Evolutionary conservation across 2,797 vertebrate genomes (phyloP), one percentile per base, ranked within the genome.

Genomic region (Premnoplex brunnescens): DNA sequence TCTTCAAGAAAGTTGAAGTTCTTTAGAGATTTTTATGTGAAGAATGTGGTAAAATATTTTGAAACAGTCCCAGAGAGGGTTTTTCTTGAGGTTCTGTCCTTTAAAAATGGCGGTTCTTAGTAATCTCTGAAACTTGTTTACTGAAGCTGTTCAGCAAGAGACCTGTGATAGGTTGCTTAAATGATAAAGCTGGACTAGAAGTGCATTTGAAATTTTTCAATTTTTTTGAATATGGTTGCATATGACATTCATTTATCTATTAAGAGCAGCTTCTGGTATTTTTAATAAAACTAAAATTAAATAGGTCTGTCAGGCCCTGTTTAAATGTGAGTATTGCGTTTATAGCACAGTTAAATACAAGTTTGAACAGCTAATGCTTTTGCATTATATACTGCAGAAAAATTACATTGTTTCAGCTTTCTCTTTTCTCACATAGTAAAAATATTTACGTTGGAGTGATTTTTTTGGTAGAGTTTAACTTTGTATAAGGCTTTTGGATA

Each of bases 221-320:
- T 51, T 84, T 64, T 92, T 89, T 96, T 89, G 16, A 10, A 27
- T 71, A 52, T 79, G 60, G 30, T 83, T 92, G 83, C 85, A 89
- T 88, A 43, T 81, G 91, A 84, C 23, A 81, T 68, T 85, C 8
- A 76, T 91, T 92, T 91, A 67, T 91, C 73, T 84, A 37, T 75
- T 93, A 85, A 77, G n/a, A 76, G 28, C 49, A 72, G 26, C 51
- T 95, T 89, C 92, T 87, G 64, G 73, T 72, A 91, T 73, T 85
- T 94, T 88, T 93, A 86, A 82, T 90, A 86, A 91, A 94, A 73
- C 11, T 76, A 83, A 69, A 83, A 90, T 85, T 63, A 81, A 94
- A 88, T 88, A 68, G 2, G 0, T 88, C 68, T 94, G 91, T 27
- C 20, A 92, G 69, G 2, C 26, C 28, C 48, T 82, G 46, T 88